These are phyloP conservation scores for Luffia ferchaultella DNA, from an alignment of 2,888 invertebrate species.

Conservation along the genomic window DNA sequence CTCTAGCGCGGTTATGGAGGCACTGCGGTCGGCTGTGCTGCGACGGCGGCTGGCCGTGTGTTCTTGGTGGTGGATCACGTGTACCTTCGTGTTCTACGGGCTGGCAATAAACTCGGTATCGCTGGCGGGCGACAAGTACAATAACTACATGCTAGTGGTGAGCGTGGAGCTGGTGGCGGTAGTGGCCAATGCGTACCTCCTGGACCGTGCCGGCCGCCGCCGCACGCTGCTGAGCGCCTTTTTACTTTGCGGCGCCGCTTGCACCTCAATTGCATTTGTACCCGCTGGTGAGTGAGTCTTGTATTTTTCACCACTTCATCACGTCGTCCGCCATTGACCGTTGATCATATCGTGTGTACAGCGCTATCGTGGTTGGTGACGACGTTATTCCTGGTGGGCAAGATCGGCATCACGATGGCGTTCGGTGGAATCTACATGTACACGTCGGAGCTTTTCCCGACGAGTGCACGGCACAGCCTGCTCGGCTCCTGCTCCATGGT, in stretches of 20 bases:
- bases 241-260: conserved; percentile 60
- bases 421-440: conserved; percentile 75
- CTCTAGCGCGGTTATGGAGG: conserved; percentile 25
- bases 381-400: conserved; percentile 68
- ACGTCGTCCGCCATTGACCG: not conserved
- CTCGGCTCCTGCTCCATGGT: conserved; percentile 77
- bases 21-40: conserved; percentile 44
- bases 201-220: conserved; percentile 71
- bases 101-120: conserved; percentile 80
- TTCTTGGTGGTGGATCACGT: conserved; percentile 78
- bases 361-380: conserved; percentile 43
- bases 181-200: conserved; percentile 67
- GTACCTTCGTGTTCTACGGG: conserved; percentile 83
- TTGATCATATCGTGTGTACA: conserved; percentile 17
- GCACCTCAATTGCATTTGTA: conserved; percentile 58
- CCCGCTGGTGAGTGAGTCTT: conserved; percentile 39
- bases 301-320: conserved; percentile 34
- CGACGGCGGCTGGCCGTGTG: conserved; percentile 47
- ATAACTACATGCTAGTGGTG: conserved; percentile 77
- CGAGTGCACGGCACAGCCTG: conserved; percentile 72
- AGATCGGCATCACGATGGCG: conserved; percentile 72
- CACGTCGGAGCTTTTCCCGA: conserved; percentile 79
- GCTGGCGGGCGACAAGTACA: conserved; percentile 77
- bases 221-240: conserved; percentile 68
- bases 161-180: conserved; percentile 78